Percentiles rank a stretch among this genome's conserved stretches.
These are phyloP conservation scores for Acropora yongei DNA, from an alignment of 64 coral and sea anemone species.

Conservation along the genomic window DNA sequence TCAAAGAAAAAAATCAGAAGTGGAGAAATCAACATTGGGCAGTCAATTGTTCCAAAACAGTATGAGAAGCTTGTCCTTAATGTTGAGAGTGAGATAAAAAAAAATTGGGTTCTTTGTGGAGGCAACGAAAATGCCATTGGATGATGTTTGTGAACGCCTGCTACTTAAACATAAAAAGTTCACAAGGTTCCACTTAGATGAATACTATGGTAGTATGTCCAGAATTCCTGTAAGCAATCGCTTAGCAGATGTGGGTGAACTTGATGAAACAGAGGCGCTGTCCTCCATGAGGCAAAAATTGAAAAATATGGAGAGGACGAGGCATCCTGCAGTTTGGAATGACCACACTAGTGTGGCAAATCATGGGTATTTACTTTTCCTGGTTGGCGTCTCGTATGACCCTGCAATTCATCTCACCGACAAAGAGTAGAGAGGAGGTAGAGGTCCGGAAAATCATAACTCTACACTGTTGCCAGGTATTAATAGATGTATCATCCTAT, in stretches of 20 bases:
- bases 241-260: neutral
- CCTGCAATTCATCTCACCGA: constrained; percentile 17
- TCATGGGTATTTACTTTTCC: constrained; percentile 19
- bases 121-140: too few relatives aligned
- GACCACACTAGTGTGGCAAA: constrained; percentile 27
- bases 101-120: too few relatives aligned
- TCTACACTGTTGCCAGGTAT: neutral
- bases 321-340: constrained; percentile 21
- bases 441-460: constrained; percentile 18
- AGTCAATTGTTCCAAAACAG: too few relatives aligned
- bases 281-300: neutral
- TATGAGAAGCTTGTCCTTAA: too few relatives aligned
- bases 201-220: neutral
- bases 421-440: neutral
- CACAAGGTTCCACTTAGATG: neutral
- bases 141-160: neutral
- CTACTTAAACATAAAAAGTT: neutral
- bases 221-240: neutral
- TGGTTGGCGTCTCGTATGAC: constrained; percentile 12
- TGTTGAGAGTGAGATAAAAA: too few relatives aligned
- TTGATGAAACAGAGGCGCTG: neutral
- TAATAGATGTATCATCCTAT: too few relatives aligned
- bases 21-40: too few relatives aligned
- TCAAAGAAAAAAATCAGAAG: neutral
- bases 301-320: constrained; percentile 21